Conservation (phyloP, 2,797 vertebrate species). For the Hylomyscus alleni region DNA sequence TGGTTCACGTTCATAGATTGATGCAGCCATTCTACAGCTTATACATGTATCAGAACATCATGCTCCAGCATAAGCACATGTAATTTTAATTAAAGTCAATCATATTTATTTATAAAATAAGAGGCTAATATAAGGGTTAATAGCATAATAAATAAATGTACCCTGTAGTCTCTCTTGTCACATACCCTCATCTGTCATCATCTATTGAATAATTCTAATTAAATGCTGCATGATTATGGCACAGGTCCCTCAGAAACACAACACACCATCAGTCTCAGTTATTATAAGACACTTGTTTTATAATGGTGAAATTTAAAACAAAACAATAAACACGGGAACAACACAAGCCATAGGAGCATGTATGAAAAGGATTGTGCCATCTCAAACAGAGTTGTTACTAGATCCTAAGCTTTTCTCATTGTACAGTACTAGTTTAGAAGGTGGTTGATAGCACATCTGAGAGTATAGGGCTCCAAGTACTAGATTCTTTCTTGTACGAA, state of each 20-base stretch:
- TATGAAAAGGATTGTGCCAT: no score
- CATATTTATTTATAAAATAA: background rate
- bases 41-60: no score
- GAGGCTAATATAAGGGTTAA: background rate
- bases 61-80: background rate
- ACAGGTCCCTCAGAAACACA: background rate
- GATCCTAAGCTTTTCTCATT: background rate
- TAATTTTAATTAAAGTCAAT: background rate
- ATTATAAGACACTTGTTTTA: no score
- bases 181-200: background rate
- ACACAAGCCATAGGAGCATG: background rate
- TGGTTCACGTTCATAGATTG: background rate
- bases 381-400: background rate
- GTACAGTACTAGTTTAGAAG: background rate
- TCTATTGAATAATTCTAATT: background rate
- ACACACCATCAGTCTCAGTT: background rate
- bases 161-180: background rate
- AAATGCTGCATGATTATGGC: background rate
- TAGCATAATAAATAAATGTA: no score
- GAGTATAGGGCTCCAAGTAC: background rate
- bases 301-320: background rate
- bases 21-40: background rate
- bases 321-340: background rate
- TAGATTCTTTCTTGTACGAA: background rate
- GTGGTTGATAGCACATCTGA: background rate